Evolutionary conservation across 2,888 invertebrate species (phyloP), one percentile per base, ranked within the genome.

Genomic region (Gymnosoma rotundatum): DNA sequence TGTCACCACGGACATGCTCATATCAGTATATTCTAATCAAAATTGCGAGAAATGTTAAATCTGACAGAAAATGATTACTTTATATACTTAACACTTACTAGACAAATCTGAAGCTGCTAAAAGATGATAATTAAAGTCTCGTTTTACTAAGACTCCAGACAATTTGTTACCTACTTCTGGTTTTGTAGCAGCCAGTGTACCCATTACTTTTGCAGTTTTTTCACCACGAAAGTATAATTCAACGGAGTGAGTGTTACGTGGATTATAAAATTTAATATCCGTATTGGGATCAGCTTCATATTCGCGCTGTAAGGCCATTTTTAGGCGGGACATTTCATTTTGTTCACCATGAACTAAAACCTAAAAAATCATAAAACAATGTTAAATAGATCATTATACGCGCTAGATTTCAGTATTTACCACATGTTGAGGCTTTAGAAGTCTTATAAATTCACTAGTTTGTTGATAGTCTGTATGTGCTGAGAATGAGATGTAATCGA

Each of bases 401-500:
- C 52, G n/a, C 0, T 2, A 0, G 16, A 7, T 38, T 32, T 16
- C 0, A 42, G 18, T 36, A 45, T 87, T 86, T 70, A 97, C 98
- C 87, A 99, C 97, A 92, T 99, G 99, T 0, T 98, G 97, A 8
- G 99, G 99, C 90, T 97, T 97, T 60, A 99, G 93, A 67, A 96
- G 95, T 67, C 98, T 94, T 86, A 99, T 97, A 90, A 99, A 99
- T 93, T 99, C 98, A 63, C 98, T 98, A 0, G 99, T 99, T 87
- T 92, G 91, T 61, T 91, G 91, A 70, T 91, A 91, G 70, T 91
- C 91, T 8, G 99, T 99, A 92, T 99, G 99, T 0, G 99, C 99
- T 0, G 99, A 99, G 93, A 99, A 99, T 0, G 99, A 99, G 89
- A 99, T 99, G 92, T 99, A 99, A 93, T 99, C 98, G 0, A 99